These are phyloP conservation scores for Jordanella pulchra DNA, from an alignment of 2,797 vertebrate genomes.

Conservation along the genomic window DNA sequence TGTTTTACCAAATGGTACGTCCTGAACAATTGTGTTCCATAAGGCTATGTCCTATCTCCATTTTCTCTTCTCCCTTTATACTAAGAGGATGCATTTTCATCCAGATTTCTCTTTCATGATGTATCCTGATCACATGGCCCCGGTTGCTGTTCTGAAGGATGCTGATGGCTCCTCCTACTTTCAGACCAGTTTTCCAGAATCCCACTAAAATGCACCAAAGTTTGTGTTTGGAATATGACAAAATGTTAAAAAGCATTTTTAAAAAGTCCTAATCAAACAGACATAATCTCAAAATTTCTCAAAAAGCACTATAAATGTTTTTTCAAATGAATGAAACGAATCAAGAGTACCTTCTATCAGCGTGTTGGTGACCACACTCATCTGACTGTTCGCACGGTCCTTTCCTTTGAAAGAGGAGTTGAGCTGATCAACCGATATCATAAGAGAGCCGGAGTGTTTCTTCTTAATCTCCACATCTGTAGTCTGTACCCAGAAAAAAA, in stretches of 20 bases:
- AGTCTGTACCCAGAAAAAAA: constrained; percentile 78
- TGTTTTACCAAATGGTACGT: too few species aligned
- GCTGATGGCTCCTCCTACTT: too few species aligned
- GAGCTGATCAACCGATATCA: constrained; percentile 97
- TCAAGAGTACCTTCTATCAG: constrained; percentile 88
- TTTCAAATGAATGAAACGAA: background rate
- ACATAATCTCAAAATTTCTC: background rate
- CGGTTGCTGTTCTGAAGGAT: too few species aligned
- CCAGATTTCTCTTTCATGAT: too few species aligned
- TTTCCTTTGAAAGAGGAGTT: constrained; percentile 93
- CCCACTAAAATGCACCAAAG: too few species aligned
- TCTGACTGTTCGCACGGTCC: constrained; percentile 92
- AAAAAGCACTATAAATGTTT: background rate
- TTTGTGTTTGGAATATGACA: background rate
- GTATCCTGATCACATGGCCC: too few species aligned
- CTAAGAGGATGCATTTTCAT: too few species aligned
- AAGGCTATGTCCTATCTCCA: too few species aligned
- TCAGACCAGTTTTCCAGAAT: too few species aligned
- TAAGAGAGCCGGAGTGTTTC: constrained; percentile 94
- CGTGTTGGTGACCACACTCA: constrained; percentile 96
- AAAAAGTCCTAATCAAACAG: background rate
- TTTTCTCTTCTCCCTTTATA: too few species aligned
- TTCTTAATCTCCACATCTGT: constrained; percentile 94
- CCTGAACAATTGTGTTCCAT: too few species aligned
- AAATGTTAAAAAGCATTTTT: background rate